These are phyloP conservation scores for Isotomurus palustris DNA, from an alignment of 2,888 invertebrate species.

Conservation along the genomic window DNA sequence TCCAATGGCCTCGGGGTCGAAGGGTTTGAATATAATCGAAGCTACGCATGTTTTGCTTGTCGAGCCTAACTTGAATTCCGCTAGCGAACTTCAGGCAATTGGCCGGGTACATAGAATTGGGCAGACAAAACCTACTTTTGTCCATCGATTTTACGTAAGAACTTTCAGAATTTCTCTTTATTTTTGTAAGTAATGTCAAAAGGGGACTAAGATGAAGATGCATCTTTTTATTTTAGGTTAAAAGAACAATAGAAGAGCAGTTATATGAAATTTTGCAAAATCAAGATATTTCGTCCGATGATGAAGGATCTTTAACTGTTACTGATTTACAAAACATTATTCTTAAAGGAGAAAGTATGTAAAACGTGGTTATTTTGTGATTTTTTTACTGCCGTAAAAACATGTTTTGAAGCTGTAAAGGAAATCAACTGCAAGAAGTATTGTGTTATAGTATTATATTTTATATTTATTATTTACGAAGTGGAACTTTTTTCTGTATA, in stretches of 20 bases:
- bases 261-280: slow-evolving; percentile 53
- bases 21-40: slow-evolving; percentile 72
- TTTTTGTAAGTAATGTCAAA: no score
- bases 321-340: slow-evolving; percentile 45
- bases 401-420: no score
- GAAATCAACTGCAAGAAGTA: no score
- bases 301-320: slow-evolving; percentile 46
- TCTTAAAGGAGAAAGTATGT: not conserved
- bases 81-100: slow-evolving; percentile 70
- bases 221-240: slow-evolving; percentile 34
- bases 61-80: slow-evolving; percentile 68
- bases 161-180: no score
- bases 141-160: slow-evolving; percentile 67
- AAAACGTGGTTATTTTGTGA: no score
- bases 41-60: slow-evolving; percentile 71
- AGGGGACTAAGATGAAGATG: no score
- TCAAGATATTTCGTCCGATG: slow-evolving; percentile 42
- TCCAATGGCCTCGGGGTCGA: slow-evolving; percentile 64
- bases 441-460: no score
- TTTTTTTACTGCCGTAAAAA: no score
- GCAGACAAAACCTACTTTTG: slow-evolving; percentile 64
- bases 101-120: slow-evolving; percentile 75
- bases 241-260: slow-evolving; percentile 66
- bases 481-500: no score
- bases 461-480: no score